Percentiles rank a stretch among this genome's conserved stretches.
Conservation (phyloP, 2,797 vertebrate species). For the Anabas testudineus region DNA sequence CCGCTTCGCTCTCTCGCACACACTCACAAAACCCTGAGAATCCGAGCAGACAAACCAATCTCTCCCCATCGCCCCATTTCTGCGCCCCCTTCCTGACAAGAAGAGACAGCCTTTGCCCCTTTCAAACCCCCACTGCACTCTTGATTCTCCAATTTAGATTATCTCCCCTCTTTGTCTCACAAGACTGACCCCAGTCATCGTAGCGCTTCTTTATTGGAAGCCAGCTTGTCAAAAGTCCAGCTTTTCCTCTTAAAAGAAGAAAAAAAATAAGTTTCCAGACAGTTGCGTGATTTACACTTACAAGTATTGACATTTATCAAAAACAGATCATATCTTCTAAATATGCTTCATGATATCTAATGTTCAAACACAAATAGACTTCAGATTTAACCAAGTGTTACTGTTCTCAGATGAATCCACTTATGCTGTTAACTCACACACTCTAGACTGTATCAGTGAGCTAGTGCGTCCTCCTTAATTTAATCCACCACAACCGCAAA, state of each 20-base stretch:
- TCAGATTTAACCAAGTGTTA: not conserved
- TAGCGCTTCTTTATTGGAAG: slow-evolving; percentile 22
- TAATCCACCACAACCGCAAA: slow-evolving; percentile 7
- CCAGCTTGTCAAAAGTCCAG: slow-evolving; percentile 17
- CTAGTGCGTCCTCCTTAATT: slow-evolving; percentile 2
- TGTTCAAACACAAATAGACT: not conserved
- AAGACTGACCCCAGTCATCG: slow-evolving; percentile 47
- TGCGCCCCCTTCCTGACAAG: slow-evolving; percentile 35
- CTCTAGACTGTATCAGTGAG: not conserved
- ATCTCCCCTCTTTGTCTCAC: slow-evolving; percentile 67
- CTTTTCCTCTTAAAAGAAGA: slow-evolving; percentile 4
- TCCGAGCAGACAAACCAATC: slow-evolving; percentile 63
- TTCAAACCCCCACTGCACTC: slow-evolving; percentile 45
- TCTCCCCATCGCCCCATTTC: slow-evolving; percentile 47
- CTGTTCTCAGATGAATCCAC: not conserved
- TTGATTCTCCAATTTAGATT: slow-evolving; percentile 72
- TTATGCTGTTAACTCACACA: not conserved
- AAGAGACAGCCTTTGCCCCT: slow-evolving; percentile 41
- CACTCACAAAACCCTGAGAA: slow-evolving; percentile 49
- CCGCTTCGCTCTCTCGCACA: slow-evolving; percentile 26
- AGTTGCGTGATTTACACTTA: not conserved
- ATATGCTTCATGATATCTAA: no score
- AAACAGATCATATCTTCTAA: no score
- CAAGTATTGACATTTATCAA: no score
- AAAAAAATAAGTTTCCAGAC: slow-evolving; percentile 1